Conservation (phyloP, 1,140 invertebrate species). For the Bombyx mori region ASM3026992v2 NC_085123.1:14436001-14436500, state of each 20-base stretch:
- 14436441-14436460: background rate
- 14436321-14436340: conserved; percentile 7
- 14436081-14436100: conserved; percentile 9
- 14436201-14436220: conserved; percentile 11
- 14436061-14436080: conserved; percentile 10
- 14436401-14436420: conserved; percentile 11
- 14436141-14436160: conserved; percentile 8
- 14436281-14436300: conserved; percentile 8
- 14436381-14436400: conserved; percentile 6
- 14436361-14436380: background rate
- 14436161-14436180: conserved; percentile 11
- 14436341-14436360: conserved; percentile 3
- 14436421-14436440: conserved; percentile 4
- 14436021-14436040: conserved; percentile 4
- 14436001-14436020: background rate
- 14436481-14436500: conserved; percentile 5
- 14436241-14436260: conserved; percentile 6
- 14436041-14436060: conserved; percentile 8
- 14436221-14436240: conserved; percentile 1
- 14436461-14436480: conserved; percentile 1
- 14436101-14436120: conserved; percentile 11
- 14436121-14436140: conserved; percentile 12
- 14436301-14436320: conserved; percentile 12
- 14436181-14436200: conserved; percentile 5
- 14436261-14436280: conserved; percentile 11